phyloP scores from a whole-genome alignment of 2,797 vertebrate genomes.

The Anguilla pacifica region DNA sequence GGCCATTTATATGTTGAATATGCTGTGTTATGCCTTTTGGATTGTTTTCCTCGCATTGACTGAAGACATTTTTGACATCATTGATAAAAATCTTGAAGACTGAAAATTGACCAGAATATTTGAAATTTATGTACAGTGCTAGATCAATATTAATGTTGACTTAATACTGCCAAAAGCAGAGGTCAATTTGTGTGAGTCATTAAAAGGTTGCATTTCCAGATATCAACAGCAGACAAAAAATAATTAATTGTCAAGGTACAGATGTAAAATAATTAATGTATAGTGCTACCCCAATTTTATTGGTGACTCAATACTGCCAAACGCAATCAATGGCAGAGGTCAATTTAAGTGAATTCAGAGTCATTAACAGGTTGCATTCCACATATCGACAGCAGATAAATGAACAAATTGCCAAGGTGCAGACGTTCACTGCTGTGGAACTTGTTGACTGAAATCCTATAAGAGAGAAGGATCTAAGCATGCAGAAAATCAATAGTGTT shows the following conservation, averaged over 20 bases:
- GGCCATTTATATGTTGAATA: constrained; percentile 22
- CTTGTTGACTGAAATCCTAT: constrained; percentile 52
- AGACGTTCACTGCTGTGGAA: constrained; percentile 38
- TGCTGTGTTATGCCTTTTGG: background rate
- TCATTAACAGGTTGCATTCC: constrained; percentile 23
- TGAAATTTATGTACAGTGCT: background rate
- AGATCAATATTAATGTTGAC: background rate
- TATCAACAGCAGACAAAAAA: constrained; percentile 36
- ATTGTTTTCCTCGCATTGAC: background rate
- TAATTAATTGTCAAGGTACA: constrained; percentile 27
- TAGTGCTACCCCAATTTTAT: background rate
- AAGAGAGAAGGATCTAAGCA: constrained; percentile 37
- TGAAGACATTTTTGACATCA: background rate
- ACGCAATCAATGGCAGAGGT: background rate
- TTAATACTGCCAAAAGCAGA: background rate
- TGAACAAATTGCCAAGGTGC: constrained; percentile 30
- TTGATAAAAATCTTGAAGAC: background rate
- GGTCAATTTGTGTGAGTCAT: constrained; percentile 12
- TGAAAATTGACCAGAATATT: background rate
- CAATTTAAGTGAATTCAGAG: constrained; percentile 29
- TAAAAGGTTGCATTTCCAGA: constrained; percentile 25
- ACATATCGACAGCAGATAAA: constrained; percentile 36
- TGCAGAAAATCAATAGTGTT: constrained; percentile 48
- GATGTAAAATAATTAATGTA: constrained; percentile 6
- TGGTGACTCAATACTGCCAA: background rate